phyloP scores from a whole-genome alignment of 1,140 invertebrate species.

The Colletes gigas region DNA sequence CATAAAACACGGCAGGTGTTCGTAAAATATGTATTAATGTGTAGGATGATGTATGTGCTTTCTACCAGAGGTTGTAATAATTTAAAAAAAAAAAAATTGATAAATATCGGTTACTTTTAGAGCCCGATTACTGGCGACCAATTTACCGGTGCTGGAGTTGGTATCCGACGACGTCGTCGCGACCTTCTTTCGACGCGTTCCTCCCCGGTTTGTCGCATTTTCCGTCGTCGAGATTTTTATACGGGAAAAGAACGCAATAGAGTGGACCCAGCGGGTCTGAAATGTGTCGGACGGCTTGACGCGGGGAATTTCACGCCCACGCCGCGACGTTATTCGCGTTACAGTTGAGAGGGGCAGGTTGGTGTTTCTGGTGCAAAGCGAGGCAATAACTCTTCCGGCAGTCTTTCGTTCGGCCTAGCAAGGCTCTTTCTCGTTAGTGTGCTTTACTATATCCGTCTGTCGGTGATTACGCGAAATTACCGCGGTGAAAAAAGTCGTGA shows the following conservation, averaged over 20 bases:
- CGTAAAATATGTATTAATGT: too few species aligned
- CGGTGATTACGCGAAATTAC: slow-evolving; percentile 39
- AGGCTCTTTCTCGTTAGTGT: slow-evolving; percentile 25
- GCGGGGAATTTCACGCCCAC: slow-evolving; percentile 29
- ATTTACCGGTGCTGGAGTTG: background rate
- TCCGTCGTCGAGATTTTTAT: slow-evolving; percentile 10
- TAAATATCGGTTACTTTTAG: background rate
- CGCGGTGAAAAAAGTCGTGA: slow-evolving; percentile 4
- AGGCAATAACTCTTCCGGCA: slow-evolving; percentile 2
- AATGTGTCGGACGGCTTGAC: background rate
- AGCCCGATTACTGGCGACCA: too few species aligned
- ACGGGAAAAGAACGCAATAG: slow-evolving; percentile 4
- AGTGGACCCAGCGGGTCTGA: background rate
- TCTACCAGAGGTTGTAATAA: too few species aligned
- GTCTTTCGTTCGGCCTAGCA: slow-evolving; percentile 9
- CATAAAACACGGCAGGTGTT: too few species aligned
- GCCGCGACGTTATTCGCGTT: background rate
- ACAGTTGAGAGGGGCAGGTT: background rate
- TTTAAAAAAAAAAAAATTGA: too few species aligned
- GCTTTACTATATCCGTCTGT: slow-evolving; percentile 14
- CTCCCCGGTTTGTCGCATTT: background rate
- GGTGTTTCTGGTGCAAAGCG: background rate
- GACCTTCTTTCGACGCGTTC: background rate
- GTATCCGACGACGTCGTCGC: slow-evolving; percentile 9
- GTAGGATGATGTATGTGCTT: too few species aligned